Conservation (phyloP, 64 coral and sea anemone species). For the Exaiptasia diaphana region DNA sequence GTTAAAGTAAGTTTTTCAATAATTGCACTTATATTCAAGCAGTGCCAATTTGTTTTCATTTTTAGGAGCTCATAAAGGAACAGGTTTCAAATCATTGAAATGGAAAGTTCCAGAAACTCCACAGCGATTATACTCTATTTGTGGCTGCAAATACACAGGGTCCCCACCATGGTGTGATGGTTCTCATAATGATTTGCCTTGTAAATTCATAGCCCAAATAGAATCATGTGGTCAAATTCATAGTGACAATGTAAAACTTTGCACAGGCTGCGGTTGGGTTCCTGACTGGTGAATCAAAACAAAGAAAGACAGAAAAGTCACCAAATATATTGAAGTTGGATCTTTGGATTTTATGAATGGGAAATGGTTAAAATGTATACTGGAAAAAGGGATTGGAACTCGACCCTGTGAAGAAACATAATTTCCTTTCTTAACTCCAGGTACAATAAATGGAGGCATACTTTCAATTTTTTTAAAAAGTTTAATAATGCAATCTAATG, state of each 20-base stretch:
- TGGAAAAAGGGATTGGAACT: no score
- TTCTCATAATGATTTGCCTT: constrained; percentile 24
- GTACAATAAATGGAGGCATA: no score
- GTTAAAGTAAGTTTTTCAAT: no score
- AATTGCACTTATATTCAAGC: no score
- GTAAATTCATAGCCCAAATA: neutral
- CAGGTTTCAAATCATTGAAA: constrained; percentile 55
- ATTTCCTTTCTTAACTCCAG: no score
- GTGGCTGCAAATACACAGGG: constrained; percentile 45
- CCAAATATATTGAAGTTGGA: no score
- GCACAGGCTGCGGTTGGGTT: constrained; percentile 52
- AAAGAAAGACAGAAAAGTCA: no score
- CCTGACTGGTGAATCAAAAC: constrained; percentile 20
- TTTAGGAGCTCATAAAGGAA: constrained; percentile 42
- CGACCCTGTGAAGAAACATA: no score
- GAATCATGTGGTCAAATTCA: constrained; percentile 2
- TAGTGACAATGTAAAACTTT: constrained; percentile 7
- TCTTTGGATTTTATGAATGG: no score
- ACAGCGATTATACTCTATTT: constrained; percentile 44
- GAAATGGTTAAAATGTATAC: no score
- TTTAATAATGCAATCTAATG: no score
- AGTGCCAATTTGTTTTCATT: neutral
- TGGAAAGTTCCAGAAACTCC: constrained; percentile 59
- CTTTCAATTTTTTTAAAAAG: no score
- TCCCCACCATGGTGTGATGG: constrained; percentile 44